Evolutionary conservation across 2,797 vertebrate species (phyloP), one percentile per base, ranked within the genome.

Genomic region (Champsocephalus gunnari): DNA sequence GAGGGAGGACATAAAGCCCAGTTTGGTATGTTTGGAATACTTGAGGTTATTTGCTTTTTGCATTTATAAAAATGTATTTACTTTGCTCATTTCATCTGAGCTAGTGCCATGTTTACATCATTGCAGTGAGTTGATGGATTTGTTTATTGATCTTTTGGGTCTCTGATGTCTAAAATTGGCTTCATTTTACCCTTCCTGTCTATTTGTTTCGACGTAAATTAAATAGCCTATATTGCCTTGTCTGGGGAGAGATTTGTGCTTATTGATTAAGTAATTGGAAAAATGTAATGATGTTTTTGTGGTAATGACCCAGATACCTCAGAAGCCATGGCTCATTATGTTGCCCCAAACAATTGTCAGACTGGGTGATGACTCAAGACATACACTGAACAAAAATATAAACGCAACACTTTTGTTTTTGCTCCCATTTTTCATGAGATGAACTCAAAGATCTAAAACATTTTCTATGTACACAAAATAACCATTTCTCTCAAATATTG

Each of bases 191-290:
- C 38, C 41, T n/a, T 5, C 9, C 16, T 68, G 16, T 49, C 10
- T 12, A 38, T 59, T 64, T 58, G 57, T 63, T 76, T 44, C 13
- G 48, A 66, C 60, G 66, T 12, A 80, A 57, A 60, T 66, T 9
- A n/a, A 54, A 59, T 2, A 24, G 21, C 45, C 12, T 48, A 12
- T 64, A 71, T 58, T 44, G 43, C 5, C n/a, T 9, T 68, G 43
- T 73, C 54, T 67, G 41, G 8, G 48, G 65, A 68, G 14, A 3
- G 10, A 80, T 83, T 67, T 74, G 48, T 48, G 21, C 38, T 41
- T 54, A 80, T 73, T 79, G 79, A 88, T 49, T 60, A 16, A 66
- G 61, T 45, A 14, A 76, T 84, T 81, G 73, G 8, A 76, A 54
- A 66, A 62, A 75, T 80, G 64, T 7, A 81, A 86, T 72, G 83